Percentiles rank a stretch among this genome's conserved stretches.
These are phyloP conservation scores for Blennius ocellaris DNA, from an alignment of 2,113 vertebrate genomes.

Conservation along the genomic window DNA sequence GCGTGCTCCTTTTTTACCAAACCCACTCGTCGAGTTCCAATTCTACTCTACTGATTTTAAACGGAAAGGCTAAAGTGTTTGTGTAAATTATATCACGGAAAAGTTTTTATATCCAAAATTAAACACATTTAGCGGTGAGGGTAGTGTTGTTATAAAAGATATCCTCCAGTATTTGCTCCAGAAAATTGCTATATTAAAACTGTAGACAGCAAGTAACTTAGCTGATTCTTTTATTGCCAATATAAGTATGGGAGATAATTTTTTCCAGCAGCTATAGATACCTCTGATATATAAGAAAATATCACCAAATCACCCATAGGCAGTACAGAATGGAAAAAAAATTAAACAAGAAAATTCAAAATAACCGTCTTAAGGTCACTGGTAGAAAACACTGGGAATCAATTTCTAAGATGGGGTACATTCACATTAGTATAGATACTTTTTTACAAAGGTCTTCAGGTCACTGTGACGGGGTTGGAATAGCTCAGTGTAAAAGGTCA, in stretches of 20 bases:
- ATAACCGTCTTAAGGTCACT: background rate
- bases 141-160: background rate
- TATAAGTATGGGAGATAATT: background rate
- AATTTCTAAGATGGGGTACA: constrained; percentile 19
- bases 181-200: background rate
- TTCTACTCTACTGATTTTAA: background rate
- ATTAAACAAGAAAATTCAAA: constrained; percentile 5
- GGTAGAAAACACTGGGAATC: constrained; percentile 2
- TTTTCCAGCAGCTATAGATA: constrained; percentile 5
- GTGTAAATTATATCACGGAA: background rate
- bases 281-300: constrained; percentile 2
- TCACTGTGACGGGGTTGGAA: constrained; percentile 27
- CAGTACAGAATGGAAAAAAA: constrained; percentile 18
- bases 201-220: background rate
- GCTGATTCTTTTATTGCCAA: constrained; percentile 4
- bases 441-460: constrained; percentile 5
- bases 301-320: constrained; percentile 2
- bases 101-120: background rate
- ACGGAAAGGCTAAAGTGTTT: background rate
- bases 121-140: too few relatives aligned
- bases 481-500: constrained; percentile 37
- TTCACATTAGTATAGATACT: constrained; percentile 28
- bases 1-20: background rate
- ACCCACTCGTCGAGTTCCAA: background rate
- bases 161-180: too few relatives aligned